Base-by-base conservation (phyloP, 1,140 invertebrate species). In the Caerostris darwini region DNA sequence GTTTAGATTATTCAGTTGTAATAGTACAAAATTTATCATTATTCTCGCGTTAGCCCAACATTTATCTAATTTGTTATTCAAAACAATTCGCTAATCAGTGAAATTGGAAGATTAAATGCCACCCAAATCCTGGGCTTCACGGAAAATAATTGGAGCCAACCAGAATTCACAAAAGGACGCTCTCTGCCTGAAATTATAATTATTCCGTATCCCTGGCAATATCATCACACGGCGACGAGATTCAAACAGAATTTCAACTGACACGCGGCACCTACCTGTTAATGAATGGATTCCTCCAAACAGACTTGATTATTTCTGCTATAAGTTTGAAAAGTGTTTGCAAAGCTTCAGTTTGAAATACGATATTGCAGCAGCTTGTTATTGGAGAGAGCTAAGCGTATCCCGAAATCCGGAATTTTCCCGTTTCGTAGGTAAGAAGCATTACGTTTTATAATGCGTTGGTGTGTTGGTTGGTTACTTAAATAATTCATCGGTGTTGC, bases 261-360 rank as follows among this genome's bases (percentile, higher is more conserved):
- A 54, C 77, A 82, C 6, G n/a, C 14, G 19, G 12, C 17, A 59
- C 19, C 54, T 19, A 12, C 54, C 14, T 5, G 82, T 77, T 85
- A 85, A 85, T 85, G 82, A 77, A 85, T 85, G 82, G 5, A 17
- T 85, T 85, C 58, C 82, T 85, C n/a, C 54, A 85, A 85, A 58
- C 57, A 85, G 7, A 19, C 10, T 57, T 12, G 7, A 19, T 85
- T 85, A 85, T 56, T 85, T 85, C 82, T 85, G n/a, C 2, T 50
- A 10, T 34, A 77, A 77, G 10, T 34, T 85, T n/a, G 8, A 8
- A n/a, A n/a, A 7, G 14, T 85, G 54, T 58, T 85, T 85, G 56
- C 82, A 10, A 58, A 85, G 57, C 82, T 85, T 5, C 7, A n/a
- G 17, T 85, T 85, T 85, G 19, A 77, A 77, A 53, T 50, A 77